A percentile compares a stretch with the other conserved stretches of the same genome.
These are phyloP conservation scores for Lithobates sylvaticus DNA, from an alignment of 2,797 vertebrate species.

Conservation along the genomic window DNA sequence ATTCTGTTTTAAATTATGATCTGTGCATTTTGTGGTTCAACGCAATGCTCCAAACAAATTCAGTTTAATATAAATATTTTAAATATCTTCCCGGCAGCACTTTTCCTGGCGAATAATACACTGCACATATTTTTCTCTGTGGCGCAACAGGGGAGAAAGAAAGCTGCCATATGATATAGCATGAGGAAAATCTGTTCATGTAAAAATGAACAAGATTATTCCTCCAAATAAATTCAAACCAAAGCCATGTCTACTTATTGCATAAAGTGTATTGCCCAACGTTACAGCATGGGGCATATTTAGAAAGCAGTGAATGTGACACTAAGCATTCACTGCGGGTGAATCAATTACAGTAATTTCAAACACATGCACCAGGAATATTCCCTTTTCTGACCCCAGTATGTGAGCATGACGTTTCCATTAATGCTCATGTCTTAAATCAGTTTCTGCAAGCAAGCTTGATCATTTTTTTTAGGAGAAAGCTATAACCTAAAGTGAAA, in stretches of 20 bases:
- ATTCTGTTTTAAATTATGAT: background rate
- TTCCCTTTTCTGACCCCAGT: too few relatives aligned
- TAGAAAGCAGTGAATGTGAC: too few relatives aligned
- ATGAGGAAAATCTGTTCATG: background rate
- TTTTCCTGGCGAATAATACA: background rate
- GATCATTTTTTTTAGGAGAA: too few relatives aligned
- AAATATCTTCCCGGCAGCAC: background rate
- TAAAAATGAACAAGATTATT: background rate
- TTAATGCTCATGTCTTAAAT: too few relatives aligned
- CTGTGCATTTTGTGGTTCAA: background rate
- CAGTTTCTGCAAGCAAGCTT: too few relatives aligned
- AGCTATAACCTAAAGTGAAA: too few relatives aligned
- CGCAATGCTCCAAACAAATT: background rate
- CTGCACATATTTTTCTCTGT: background rate
- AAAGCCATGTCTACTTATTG: background rate
- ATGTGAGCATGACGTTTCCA: background rate
- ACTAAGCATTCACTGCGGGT: too few relatives aligned
- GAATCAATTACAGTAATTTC: too few relatives aligned
- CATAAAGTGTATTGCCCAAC: background rate
- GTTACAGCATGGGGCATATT: background rate
- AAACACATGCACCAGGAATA: too few relatives aligned
- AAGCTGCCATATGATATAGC: background rate
- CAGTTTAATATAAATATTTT: slow-evolving; percentile 2
- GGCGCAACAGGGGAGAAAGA: background rate
- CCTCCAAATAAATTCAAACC: background rate